phyloP scores from a whole-genome alignment of 2,113 vertebrate species.

The Arothron firmamentum region DNA sequence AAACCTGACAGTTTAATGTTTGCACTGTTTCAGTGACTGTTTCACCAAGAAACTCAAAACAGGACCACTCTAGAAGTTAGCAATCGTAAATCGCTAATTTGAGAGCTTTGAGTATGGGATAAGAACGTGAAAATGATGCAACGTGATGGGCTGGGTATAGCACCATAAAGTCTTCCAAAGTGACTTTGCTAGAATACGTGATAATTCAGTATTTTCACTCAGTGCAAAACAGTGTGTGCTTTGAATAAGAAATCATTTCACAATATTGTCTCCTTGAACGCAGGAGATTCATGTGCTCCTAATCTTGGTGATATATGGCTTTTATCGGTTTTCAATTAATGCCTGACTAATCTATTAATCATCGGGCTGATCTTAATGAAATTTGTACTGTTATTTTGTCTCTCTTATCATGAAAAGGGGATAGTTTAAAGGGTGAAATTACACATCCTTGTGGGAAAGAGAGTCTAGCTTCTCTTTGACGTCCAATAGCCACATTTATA shows the following conservation, averaged over 20 bases:
- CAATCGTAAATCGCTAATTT: constrained; percentile 33
- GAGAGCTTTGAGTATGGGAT: constrained; percentile 3
- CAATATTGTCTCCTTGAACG: constrained; percentile 34
- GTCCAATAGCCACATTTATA: too few relatives aligned
- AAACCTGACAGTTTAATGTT: constrained; percentile 43
- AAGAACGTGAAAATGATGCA: neutral
- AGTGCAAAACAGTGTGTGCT: neutral
- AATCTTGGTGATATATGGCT: constrained; percentile 54
- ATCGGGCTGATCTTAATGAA: constrained; percentile 69
- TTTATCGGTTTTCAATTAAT: constrained; percentile 65
- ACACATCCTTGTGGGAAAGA: constrained; percentile 16
- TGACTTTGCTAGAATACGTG: neutral
- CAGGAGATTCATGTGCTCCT: constrained; percentile 29
- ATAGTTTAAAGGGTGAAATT: constrained; percentile 47
- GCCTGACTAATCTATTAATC: constrained; percentile 64
- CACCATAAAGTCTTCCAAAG: neutral
- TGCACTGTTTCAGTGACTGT: constrained; percentile 35
- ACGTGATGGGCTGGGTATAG: constrained; percentile 1
- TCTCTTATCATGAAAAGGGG: constrained; percentile 43
- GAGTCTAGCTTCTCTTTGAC: constrained; percentile 9
- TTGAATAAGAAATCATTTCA: constrained; percentile 19
- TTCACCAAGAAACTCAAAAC: constrained; percentile 38
- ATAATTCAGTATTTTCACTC: constrained; percentile 12
- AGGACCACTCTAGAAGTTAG: constrained; percentile 25
- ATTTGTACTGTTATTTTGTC: constrained; percentile 60